These are phyloP conservation scores for Sterrhoptilus dennistouni DNA, from an alignment of 2,113 vertebrate species.

Conservation along the genomic window DNA sequence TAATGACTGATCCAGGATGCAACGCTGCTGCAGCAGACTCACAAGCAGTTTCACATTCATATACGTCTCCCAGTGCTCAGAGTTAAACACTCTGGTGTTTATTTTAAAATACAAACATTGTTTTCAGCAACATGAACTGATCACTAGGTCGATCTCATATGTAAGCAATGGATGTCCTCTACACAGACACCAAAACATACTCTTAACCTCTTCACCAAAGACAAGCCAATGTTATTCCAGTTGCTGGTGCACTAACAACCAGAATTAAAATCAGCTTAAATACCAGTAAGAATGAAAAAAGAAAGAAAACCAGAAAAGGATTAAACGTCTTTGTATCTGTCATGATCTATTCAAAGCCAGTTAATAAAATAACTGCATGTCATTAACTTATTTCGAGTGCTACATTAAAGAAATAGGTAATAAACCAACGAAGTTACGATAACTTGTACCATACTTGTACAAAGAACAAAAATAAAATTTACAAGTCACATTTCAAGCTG, in stretches of 20 bases:
- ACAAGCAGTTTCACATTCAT: constrained; percentile 80
- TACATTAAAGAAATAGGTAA: constrained; percentile 31
- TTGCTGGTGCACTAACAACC: constrained; percentile 14
- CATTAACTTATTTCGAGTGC: neutral
- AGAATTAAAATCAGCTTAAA: constrained; percentile 26
- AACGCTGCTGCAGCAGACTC: constrained; percentile 84
- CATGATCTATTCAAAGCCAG: neutral
- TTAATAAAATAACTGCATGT: neutral
- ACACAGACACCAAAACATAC: neutral
- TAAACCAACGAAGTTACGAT: constrained; percentile 43
- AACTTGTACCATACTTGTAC: constrained; percentile 21
- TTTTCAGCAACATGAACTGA: neutral
- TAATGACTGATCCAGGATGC: constrained; percentile 82
- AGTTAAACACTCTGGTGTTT: neutral
- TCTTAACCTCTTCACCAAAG: neutral
- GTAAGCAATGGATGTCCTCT: neutral
- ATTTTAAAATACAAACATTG: neutral
- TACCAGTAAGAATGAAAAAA: constrained; percentile 1
- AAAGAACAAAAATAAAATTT: neutral
- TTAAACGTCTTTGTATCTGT: neutral
- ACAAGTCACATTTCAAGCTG: neutral
- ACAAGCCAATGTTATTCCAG: neutral
- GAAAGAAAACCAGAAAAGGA: neutral
- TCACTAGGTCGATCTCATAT: neutral
- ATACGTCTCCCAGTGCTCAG: constrained; percentile 35